phyloP scores from a whole-genome alignment of 1,140 invertebrate species.

The Drosophila mayri region DNA sequence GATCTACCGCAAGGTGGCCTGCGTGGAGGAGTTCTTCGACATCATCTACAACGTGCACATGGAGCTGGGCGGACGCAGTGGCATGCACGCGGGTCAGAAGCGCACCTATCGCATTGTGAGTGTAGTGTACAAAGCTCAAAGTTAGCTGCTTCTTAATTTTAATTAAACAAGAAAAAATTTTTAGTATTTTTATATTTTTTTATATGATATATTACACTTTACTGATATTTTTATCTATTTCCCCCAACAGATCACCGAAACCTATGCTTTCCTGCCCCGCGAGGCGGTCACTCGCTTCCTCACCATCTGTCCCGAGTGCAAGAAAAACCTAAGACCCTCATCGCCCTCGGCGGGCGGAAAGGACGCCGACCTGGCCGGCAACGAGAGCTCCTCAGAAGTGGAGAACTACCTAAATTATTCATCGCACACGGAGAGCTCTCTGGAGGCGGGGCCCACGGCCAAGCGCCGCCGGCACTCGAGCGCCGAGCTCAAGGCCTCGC shows the following conservation, averaged over 20 bases:
- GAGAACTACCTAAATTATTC: constrained; percentile 79
- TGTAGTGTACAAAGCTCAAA: constrained; percentile 65
- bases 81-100: constrained; percentile 98
- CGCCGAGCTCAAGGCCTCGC: constrained; percentile 61
- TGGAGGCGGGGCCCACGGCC: constrained; percentile 73
- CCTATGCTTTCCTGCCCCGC: constrained; percentile 96
- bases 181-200: too few relatives aligned
- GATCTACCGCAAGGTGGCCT: constrained; percentile 95
- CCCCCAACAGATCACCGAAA: constrained; percentile 94
- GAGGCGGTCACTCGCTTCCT: constrained; percentile 98
- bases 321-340: constrained; percentile 92
- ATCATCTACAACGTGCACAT: constrained; percentile 98
- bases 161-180: too few relatives aligned
- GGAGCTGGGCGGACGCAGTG: constrained; percentile 94
- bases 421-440: constrained; percentile 80
- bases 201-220: too few relatives aligned
- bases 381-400: constrained; percentile 83
- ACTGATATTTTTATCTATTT: neutral
- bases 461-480: constrained; percentile 74
- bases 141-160: neutral
- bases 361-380: constrained; percentile 65
- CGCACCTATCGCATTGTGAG: constrained; percentile 97
- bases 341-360: constrained; percentile 85
- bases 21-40: constrained; percentile 98
- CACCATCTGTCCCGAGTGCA: constrained; percentile 96